Conservation (phyloP, 2,888 invertebrate species). For the Lasioglossum malachurum region DNA sequence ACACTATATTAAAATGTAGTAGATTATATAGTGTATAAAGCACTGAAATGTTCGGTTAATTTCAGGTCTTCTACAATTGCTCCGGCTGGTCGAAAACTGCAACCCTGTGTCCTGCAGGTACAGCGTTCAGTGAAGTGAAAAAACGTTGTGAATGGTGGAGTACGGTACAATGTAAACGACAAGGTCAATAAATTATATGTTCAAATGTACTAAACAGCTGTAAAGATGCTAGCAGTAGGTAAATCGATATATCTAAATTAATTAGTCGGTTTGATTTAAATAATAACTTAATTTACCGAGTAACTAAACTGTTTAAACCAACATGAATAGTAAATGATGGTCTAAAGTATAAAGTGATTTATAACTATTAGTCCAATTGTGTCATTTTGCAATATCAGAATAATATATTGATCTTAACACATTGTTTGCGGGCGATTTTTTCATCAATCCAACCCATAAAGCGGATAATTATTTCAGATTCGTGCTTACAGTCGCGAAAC, state of each 20-base stretch:
- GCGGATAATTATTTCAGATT: too few relatives aligned
- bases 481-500: too few relatives aligned
- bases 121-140: slow-evolving; percentile 92
- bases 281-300: not conserved
- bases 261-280: not conserved
- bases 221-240: not conserved
- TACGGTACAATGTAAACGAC: slow-evolving; percentile 86
- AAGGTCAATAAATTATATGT: slow-evolving; percentile 20
- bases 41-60: slow-evolving; percentile 39
- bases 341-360: not conserved
- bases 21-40: not conserved
- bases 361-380: not conserved
- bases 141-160: slow-evolving; percentile 96
- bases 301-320: not conserved
- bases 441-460: too few relatives aligned
- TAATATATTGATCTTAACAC: not conserved
- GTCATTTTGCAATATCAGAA: not conserved
- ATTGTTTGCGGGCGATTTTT: too few relatives aligned
- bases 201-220: not conserved
- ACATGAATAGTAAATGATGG: not conserved
- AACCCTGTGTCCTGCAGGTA: slow-evolving; percentile 93
- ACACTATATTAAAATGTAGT: not conserved
- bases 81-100: slow-evolving; percentile 92
- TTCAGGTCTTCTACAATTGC: slow-evolving; percentile 93
- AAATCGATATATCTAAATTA: not conserved